Evolutionary conservation across 2,888 invertebrate genomes (phyloP).

Genomic region (Lordiphosa andalusiaca): DNA sequence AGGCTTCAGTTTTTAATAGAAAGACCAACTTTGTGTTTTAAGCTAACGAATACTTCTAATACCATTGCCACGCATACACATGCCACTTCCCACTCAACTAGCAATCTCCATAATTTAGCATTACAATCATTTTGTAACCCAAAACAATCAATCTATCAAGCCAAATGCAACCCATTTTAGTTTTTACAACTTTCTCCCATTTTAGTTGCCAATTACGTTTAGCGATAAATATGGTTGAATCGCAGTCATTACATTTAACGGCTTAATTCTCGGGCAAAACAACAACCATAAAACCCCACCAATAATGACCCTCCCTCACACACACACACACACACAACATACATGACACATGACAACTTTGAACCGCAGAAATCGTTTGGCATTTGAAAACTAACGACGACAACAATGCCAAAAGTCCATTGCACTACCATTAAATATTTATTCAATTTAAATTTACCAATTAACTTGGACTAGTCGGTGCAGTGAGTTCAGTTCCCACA

Average conservation of each 20-base stretch:
- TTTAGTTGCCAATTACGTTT: conserved; percentile 57
- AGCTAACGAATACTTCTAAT: too few species aligned
- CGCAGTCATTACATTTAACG: conserved; percentile 57
- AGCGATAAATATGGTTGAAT: conserved; percentile 39
- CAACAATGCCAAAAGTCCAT: conserved; percentile 48
- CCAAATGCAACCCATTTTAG: conserved; percentile 10
- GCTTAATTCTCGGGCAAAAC: conserved; percentile 40
- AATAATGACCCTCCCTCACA: conserved; percentile 16
- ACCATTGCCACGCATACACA: too few species aligned
- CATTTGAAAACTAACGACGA: conserved; percentile 6
- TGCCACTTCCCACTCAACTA: too few species aligned
- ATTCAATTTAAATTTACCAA: conserved; percentile 70
- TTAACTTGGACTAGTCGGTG: conserved; percentile 46
- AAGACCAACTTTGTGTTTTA: too few species aligned
- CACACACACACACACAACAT: conserved; percentile 23
- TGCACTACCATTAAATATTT: conserved; percentile 66
- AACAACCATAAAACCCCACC: conserved; percentile 23
- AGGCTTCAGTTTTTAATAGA: too few species aligned
- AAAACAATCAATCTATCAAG: conserved; percentile 14
- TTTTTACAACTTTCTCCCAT: conserved; percentile 31
- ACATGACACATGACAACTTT: conserved; percentile 19
- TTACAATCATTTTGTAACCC: not conserved
- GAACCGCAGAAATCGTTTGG: conserved; percentile 10
- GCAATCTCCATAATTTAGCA: too few species aligned
- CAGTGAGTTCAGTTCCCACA: conserved; percentile 15